phyloP scores from a whole-genome alignment of 2,888 invertebrate species.

The Mactromeris polynyma region DNA sequence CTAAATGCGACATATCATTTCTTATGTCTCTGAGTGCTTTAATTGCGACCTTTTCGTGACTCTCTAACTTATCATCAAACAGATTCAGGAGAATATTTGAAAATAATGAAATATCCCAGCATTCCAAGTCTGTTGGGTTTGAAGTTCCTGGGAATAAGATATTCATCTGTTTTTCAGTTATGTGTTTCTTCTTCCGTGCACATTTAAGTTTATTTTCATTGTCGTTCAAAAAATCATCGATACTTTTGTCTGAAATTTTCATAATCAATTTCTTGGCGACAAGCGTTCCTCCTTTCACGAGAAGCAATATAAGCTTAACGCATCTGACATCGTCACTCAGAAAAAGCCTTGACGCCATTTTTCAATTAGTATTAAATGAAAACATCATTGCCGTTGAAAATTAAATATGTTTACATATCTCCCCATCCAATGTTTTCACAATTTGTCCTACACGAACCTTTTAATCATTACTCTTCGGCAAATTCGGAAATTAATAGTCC shows the following conservation, averaged over 20 bases:
- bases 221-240: neutral
- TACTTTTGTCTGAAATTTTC: neutral
- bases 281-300: constrained; percentile 6
- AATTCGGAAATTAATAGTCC: too few species aligned
- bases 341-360: neutral
- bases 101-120: neutral
- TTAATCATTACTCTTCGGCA: too few species aligned
- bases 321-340: neutral
- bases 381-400: too few species aligned
- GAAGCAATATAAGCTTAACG: neutral
- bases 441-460: too few species aligned
- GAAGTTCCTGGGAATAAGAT: neutral
- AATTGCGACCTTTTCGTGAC: neutral
- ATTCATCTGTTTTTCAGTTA: neutral
- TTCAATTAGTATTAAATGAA: neutral
- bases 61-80: neutral
- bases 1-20: neutral
- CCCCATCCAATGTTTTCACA: too few species aligned
- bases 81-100: neutral
- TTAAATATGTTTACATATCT: too few species aligned
- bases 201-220: neutral
- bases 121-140: neutral
- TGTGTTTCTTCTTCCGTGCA: neutral
- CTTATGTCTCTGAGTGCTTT: neutral
- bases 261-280: neutral